A percentile compares a stretch with the other conserved stretches of the same genome.
These are phyloP conservation scores for Labroides dimidiatus DNA, from an alignment of 2,797 vertebrate genomes.

Conservation along the genomic window DNA sequence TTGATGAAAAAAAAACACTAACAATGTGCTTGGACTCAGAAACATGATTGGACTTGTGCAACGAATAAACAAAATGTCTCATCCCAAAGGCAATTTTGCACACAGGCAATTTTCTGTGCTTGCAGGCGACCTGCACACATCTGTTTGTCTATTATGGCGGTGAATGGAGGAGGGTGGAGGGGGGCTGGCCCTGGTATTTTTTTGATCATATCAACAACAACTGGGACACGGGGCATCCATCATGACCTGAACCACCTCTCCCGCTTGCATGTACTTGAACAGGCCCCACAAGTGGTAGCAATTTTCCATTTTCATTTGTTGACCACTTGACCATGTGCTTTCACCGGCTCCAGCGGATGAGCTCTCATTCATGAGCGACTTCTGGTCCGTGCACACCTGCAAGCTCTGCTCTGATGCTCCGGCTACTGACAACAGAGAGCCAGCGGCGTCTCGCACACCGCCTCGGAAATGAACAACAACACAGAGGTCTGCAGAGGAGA, in stretches of 20 bases:
- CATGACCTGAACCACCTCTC: slow-evolving; percentile 78
- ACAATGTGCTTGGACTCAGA: slow-evolving; percentile 61
- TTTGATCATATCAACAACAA: slow-evolving; percentile 80
- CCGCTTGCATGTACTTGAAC: slow-evolving; percentile 77
- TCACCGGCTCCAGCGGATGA: slow-evolving; percentile 69
- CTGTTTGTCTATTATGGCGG: slow-evolving; percentile 65
- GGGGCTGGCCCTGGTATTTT: slow-evolving; percentile 49
- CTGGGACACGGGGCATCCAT: slow-evolving; percentile 71
- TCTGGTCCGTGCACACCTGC: slow-evolving; percentile 52
- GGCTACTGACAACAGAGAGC: slow-evolving; percentile 28
- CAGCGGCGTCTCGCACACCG: slow-evolving; percentile 4
- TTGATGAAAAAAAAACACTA: slow-evolving; percentile 47
- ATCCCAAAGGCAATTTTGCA: slow-evolving; percentile 74
- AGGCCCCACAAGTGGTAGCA: slow-evolving; percentile 81
- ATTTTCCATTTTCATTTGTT: slow-evolving; percentile 89
- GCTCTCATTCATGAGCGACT: slow-evolving; percentile 69
- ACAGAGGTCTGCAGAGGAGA: slow-evolving; percentile 2
- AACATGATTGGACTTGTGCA: slow-evolving; percentile 67
- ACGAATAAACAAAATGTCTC: slow-evolving; percentile 71
- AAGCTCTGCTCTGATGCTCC: slow-evolving; percentile 40
- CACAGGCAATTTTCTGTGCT: slow-evolving; percentile 72
- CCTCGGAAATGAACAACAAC: slow-evolving; percentile 27
- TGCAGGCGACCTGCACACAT: slow-evolving; percentile 55
- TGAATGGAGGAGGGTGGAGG: slow-evolving; percentile 30
- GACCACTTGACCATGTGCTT: slow-evolving; percentile 88